Evolutionary conservation across 2,113 vertebrate genomes (phyloP).

Genomic region (Catharus fuscescens): DNA sequence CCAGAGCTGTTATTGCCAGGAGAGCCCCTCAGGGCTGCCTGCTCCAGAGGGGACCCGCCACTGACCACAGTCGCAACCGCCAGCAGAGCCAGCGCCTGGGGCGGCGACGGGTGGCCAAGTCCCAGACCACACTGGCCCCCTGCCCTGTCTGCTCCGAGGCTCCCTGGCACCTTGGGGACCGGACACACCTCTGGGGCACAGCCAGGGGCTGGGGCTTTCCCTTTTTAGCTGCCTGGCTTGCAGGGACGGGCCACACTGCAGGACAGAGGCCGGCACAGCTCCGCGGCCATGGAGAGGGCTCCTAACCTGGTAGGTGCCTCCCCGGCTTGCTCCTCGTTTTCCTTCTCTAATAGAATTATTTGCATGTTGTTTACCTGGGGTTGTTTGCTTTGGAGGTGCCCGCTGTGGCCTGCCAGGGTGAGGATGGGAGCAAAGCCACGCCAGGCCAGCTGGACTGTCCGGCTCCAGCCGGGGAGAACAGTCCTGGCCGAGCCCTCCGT

Average conservation of each 20-base stretch:
- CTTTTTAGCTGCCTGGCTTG: slow-evolving; percentile 11
- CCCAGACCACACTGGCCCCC: slow-evolving; percentile 42
- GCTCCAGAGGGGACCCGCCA: fast-evolving
- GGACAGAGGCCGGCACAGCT: neutral
- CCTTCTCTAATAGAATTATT: neutral
- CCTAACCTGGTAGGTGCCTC: slow-evolving; percentile 65
- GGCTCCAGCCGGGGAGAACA: neutral
- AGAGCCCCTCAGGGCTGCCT: neutral
- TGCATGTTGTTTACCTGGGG: neutral
- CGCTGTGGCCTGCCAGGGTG: neutral
- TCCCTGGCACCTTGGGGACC: slow-evolving; percentile 52
- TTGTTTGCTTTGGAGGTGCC: slow-evolving; percentile 59
- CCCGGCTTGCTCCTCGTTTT: neutral
- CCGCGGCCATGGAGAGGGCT: slow-evolving; percentile 24
- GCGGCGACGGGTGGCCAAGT: neutral
- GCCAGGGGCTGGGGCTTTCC: slow-evolving; percentile 55
- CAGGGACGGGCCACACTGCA: neutral
- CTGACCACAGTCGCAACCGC: neutral
- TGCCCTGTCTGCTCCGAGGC: slow-evolving; percentile 34
- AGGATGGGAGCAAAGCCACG: neutral
- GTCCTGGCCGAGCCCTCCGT: neutral
- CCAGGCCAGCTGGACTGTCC: neutral
- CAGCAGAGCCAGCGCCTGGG: neutral
- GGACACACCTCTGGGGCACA: slow-evolving; percentile 57
- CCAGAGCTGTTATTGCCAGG: neutral